Evolutionary conservation across 35 echinoderm and acorn worm species (phyloP).

Genomic region (Ptychodera flava): DNA sequence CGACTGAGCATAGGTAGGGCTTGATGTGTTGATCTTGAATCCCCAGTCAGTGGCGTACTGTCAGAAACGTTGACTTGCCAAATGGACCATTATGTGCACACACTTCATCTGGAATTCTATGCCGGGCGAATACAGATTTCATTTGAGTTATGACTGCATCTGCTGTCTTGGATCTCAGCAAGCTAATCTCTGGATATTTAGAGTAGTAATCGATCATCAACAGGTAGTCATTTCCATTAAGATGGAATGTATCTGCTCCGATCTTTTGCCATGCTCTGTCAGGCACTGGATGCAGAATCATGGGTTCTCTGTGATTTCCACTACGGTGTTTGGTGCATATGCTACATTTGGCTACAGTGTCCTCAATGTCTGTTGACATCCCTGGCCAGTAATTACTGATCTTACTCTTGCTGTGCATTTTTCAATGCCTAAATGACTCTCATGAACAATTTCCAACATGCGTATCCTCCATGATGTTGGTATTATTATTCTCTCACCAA

Average conservation of each 20-base stretch:
- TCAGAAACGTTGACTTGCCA: constrained; percentile 8
- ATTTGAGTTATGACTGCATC: background rate
- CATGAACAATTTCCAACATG: background rate
- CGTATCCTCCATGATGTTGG: background rate
- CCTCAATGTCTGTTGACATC: background rate
- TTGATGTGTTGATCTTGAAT: constrained; percentile 10
- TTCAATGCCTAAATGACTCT: background rate
- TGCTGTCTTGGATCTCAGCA: background rate
- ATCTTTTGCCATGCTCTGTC: background rate
- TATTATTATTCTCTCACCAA: background rate
- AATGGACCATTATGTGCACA: constrained; percentile 52
- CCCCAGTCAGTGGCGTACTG: constrained; percentile 26
- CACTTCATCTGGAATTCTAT: constrained; percentile 34
- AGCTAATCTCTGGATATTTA: background rate
- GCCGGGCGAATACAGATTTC: constrained; percentile 14
- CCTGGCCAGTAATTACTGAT: no score
- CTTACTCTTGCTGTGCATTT: background rate
- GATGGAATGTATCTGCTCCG: background rate
- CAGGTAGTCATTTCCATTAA: background rate
- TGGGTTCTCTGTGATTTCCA: background rate
- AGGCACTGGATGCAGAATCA: background rate
- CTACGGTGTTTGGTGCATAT: background rate
- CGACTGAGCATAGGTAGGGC: constrained; percentile 7
- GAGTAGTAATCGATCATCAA: background rate
- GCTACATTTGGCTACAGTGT: background rate